Conservation (phyloP, 2,888 invertebrate species). For the Neoaliturus tenellus region DNA sequence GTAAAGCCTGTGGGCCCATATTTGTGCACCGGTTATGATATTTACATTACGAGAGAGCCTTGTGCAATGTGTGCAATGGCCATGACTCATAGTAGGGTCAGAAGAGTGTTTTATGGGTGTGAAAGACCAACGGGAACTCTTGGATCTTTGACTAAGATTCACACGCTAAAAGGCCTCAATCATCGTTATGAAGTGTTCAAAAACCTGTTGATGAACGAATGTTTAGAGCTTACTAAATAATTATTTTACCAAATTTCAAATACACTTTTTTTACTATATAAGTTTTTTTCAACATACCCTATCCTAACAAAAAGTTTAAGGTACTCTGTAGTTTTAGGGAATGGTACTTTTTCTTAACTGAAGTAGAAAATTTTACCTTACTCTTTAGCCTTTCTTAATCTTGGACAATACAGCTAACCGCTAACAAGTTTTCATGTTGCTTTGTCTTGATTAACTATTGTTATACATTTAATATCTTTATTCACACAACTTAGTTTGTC, state of each 20-base stretch:
- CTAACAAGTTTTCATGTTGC: no score
- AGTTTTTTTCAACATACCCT: no score
- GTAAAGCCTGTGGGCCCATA: constrained; percentile 79
- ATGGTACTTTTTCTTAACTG: no score
- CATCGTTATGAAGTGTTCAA: constrained; percentile 94
- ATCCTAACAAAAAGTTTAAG: no score
- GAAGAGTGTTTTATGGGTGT: constrained; percentile 86
- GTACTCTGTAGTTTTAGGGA: no score
- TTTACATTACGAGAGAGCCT: constrained; percentile 90
- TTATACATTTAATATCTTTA: no score
- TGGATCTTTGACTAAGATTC: constrained; percentile 83
- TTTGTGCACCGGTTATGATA: constrained; percentile 91
- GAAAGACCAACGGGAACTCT: constrained; percentile 81
- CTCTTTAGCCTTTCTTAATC: no score
- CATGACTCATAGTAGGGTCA: constrained; percentile 91
- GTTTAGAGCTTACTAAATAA: not conserved
- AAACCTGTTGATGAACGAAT: constrained; percentile 68
- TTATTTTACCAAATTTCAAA: not conserved
- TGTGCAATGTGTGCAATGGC: constrained; percentile 98
- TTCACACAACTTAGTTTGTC: no score
- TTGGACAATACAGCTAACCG: no score
- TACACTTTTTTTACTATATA: no score
- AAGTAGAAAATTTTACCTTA: no score
- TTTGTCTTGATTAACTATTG: no score
- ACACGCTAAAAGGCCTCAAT: constrained; percentile 87